Conservation (phyloP, 2,888 invertebrate species). For the Hyppa rectilinea region DNA sequence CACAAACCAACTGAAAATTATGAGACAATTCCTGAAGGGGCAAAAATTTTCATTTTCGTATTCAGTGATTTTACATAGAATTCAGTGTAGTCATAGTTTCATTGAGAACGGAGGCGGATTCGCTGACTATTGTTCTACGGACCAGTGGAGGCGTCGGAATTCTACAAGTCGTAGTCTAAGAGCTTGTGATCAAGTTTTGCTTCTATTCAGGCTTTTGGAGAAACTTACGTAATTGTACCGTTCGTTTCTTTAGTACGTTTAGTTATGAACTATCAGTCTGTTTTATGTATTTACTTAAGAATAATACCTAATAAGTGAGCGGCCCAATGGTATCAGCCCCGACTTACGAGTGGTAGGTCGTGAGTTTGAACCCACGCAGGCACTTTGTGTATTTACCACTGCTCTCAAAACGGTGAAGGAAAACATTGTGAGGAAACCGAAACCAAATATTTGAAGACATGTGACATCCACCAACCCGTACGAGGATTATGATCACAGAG, state of each 20-base stretch:
- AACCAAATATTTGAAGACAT: too few relatives aligned
- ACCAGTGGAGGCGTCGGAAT: not conserved
- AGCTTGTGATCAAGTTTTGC: slow-evolving; percentile 24
- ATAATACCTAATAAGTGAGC: not conserved
- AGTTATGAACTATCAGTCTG: not conserved
- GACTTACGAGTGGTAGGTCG: too few relatives aligned
- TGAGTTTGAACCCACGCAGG: too few relatives aligned
- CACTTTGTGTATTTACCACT: too few relatives aligned
- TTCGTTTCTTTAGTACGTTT: not conserved
- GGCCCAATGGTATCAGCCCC: too few relatives aligned
- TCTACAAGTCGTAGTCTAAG: slow-evolving; percentile 18
- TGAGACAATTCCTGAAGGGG: not conserved
- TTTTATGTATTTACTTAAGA: not conserved
- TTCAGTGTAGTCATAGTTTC: not conserved
- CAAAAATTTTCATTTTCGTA: slow-evolving; percentile 16
- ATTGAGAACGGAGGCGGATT: slow-evolving; percentile 16
- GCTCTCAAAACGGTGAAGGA: too few relatives aligned
- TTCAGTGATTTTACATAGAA: slow-evolving; percentile 9
- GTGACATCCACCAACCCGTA: too few relatives aligned
- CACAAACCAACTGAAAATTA: not conserved
- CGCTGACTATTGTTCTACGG: slow-evolving; percentile 10
- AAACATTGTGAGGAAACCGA: too few relatives aligned
- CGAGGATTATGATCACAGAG: too few relatives aligned
- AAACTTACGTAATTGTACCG: not conserved
- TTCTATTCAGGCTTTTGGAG: not conserved